Conservation (phyloP, 1,140 invertebrate species). For the Monochamus saltuarius region DNA sequence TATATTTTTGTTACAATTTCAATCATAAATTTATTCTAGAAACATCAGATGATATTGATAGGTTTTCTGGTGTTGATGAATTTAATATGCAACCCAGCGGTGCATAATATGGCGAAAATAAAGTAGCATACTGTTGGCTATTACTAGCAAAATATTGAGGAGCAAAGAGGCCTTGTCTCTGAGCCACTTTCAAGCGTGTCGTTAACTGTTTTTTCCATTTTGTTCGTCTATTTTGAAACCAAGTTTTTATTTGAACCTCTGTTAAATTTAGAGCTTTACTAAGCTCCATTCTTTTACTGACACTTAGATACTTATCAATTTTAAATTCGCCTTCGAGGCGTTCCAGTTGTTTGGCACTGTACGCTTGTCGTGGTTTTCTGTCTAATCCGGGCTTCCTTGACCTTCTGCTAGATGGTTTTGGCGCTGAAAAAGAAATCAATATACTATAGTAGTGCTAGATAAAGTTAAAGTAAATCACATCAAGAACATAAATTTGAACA, state of each 20-base stretch:
- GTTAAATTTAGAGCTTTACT: slow-evolving; percentile 85
- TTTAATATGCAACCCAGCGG: slow-evolving; percentile 58
- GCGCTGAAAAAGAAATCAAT: slow-evolving; percentile 59
- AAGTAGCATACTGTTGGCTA: slow-evolving; percentile 61
- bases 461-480: no score
- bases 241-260: slow-evolving; percentile 96
- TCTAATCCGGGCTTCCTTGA: slow-evolving; percentile 84
- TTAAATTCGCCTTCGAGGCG: slow-evolving; percentile 91
- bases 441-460: no score
- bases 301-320: slow-evolving; percentile 92
- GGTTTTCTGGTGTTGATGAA: no score
- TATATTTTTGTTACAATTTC: no score
- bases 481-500: no score
- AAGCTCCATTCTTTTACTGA: slow-evolving; percentile 90
- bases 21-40: no score
- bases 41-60: no score
- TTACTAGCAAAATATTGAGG: slow-evolving; percentile 66
- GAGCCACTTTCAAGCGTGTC: slow-evolving; percentile 81
- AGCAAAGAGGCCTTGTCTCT: slow-evolving; percentile 77
- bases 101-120: slow-evolving; percentile 56
- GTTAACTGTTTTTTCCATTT: slow-evolving; percentile 97
- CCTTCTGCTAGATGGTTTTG: slow-evolving; percentile 74
- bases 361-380: slow-evolving; percentile 91
- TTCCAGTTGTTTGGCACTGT: slow-evolving; percentile 91
- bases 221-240: slow-evolving; percentile 90